Base-by-base conservation (phyloP, 1,140 invertebrate species). In the Nymphalis io region DNA sequence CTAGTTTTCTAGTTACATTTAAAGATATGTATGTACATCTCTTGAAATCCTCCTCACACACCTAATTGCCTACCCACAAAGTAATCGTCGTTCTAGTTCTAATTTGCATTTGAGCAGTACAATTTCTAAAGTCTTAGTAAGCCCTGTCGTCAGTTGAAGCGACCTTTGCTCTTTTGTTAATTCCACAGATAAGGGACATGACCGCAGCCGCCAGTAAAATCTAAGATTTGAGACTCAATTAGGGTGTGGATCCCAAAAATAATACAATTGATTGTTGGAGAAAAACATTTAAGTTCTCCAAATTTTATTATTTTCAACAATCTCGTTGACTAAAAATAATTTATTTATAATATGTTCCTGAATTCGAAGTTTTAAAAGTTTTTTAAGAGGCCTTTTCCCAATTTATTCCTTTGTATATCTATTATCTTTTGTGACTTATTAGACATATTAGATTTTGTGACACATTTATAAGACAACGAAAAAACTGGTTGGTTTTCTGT, bases 41-140 rank as follows among this genome's bases (percentile, higher is more conserved):
- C 38, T 33, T 63, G 6, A 63, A 63, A 63, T 63, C 60, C 44
- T 63, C 46, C 16, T 51, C 60, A 51, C 60, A 48, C 53, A 16
- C 46, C 44, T 63, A 63, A 66, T 66, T 66, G 55, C 53, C 63
- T 42, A 46, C 63, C 39, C 63, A 46, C 55, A 66, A 66, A 66
- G 63, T 55, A 44, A 46, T 58, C 58, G 55, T 66, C 63, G 63
- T 40, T 66, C 39, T 58, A 44, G 63, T 55, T 66, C n/a, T 58
- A 58, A 66, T 39, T 44, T 27, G 55, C 40, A 66, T 66, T 66
- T 27, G 53, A 66, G 21, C 20, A 44, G 39, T 66, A 42, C 63
- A 58, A 33, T 66, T 57, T 60, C 63, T 58, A 57, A 66, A 58
- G 63, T 57, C 55, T 66, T 33, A 33, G 27, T 33, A 66, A 27